Evolutionary conservation across 2,113 vertebrate species (phyloP), one percentile per base, ranked within the genome.

Genomic region (Phaethornis superciliosus): DNA sequence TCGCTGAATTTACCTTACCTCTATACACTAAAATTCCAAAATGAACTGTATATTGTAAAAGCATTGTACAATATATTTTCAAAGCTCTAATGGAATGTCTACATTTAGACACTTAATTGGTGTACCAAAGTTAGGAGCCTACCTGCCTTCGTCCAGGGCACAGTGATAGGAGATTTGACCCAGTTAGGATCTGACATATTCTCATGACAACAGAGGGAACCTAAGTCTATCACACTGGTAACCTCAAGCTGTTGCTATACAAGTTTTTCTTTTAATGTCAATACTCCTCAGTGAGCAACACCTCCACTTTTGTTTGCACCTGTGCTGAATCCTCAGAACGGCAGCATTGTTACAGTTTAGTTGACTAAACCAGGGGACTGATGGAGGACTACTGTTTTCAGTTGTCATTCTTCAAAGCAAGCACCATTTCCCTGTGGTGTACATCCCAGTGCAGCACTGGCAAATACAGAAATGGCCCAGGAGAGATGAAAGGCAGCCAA

Each of bases 101-200:
- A 21, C n/a, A 35, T 60, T 58, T 17, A 67, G 70, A 51, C 65
- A 33, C 14, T 46, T 63, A 16, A 7, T 0, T 35, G 44, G 22
- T 11, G 8, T 5, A 37, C 22, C 22, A 8, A 17, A 32, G 56
- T 21, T 33, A 56, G 52, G 5, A 81, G 54, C 49, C 55, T 30
- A 9, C 26, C 26, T 55, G 32, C 20, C 44, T 46, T 74, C 26
- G 1, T 42, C 26, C 69, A 52, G 40, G 18, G 28, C 8, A 52
- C 33, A 92, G 65, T 0, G 0, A 44, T 0, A 33, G 74, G 46
- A 76, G 49, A 47, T 26, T 2, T 52, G n/a, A 49, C 49, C 62
- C n/a, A 9, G 8, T 42, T 8, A 68, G 47, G 33, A 55, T 18
- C 15, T 49, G n/a, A 30, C 28, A 26, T 6, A 4, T 13, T 67